phyloP scores from a whole-genome alignment of 2,113 vertebrate species.

The Pluvialis apricaria region DNA sequence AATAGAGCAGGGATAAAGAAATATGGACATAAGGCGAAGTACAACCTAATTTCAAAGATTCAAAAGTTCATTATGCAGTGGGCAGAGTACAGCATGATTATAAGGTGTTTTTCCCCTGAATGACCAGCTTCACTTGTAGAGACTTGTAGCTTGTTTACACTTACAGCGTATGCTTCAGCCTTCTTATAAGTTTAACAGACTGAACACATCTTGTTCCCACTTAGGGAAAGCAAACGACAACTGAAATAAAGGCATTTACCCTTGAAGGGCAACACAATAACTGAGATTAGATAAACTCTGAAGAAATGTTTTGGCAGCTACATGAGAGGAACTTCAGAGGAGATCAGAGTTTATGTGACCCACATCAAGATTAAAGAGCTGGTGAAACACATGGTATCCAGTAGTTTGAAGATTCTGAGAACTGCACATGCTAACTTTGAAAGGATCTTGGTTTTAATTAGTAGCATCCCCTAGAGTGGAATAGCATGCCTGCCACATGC shows the following conservation, averaged over 20 bases:
- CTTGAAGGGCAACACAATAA: neutral
- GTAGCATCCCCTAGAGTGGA: neutral
- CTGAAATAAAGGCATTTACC: constrained; percentile 19
- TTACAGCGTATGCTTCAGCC: neutral
- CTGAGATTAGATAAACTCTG: neutral
- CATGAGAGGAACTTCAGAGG: neutral
- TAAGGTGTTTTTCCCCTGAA: neutral
- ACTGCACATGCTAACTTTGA: neutral
- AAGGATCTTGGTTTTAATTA: neutral
- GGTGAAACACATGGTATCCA: neutral
- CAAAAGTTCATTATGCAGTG: neutral
- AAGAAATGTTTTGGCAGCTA: constrained; percentile 30
- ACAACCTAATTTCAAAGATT: neutral
- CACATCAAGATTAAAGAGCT: neutral
- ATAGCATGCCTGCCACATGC: neutral
- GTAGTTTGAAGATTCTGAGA: neutral
- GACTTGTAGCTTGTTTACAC: neutral
- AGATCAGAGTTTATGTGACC: neutral
- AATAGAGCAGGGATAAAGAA: neutral
- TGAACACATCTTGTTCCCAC: neutral
- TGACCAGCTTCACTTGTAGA: constrained; percentile 4
- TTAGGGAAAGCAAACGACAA: neutral
- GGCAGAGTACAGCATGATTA: neutral
- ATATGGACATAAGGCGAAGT: neutral
- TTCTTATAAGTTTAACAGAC: neutral